phyloP scores from a whole-genome alignment of 2,888 invertebrate species.

The Conistra vaccinii region DNA sequence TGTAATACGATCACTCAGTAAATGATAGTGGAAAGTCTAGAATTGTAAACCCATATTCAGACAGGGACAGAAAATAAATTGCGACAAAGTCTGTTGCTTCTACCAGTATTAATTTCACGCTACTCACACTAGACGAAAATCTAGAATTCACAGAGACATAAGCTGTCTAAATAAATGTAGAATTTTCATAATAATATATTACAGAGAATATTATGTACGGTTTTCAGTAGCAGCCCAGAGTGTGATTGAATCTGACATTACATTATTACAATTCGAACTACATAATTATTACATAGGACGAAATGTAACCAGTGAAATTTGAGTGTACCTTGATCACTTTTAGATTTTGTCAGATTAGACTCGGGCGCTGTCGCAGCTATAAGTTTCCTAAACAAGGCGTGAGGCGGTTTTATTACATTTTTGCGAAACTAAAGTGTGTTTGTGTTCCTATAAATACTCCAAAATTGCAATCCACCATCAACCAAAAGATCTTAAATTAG shows the following conservation, averaged over 20 bases:
- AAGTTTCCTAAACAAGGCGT: too few species aligned
- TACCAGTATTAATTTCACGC: constrained; percentile 44
- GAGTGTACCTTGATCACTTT: neutral
- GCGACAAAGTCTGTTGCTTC: constrained; percentile 10
- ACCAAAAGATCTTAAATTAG: too few species aligned
- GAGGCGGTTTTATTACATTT: too few species aligned
- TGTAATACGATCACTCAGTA: neutral
- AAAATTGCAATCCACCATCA: too few species aligned
- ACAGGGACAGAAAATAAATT: constrained; percentile 38
- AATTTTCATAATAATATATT: constrained; percentile 4
- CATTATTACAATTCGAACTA: too few species aligned
- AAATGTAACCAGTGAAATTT: too few species aligned
- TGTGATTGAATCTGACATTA: neutral
- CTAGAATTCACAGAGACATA: neutral
- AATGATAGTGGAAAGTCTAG: neutral
- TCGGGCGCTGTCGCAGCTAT: too few species aligned
- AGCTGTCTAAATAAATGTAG: constrained; percentile 11
- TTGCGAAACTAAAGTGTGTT: too few species aligned
- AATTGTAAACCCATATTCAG: constrained; percentile 33
- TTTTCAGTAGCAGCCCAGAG: neutral
- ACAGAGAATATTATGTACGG: neutral
- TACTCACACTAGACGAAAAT: constrained; percentile 21
- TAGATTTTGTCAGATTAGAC: neutral
- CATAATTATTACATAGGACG: too few species aligned
- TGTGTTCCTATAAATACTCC: too few species aligned